Conservation (phyloP, 2,797 vertebrate genomes). For the Acestrorhynchus altus region DNA sequence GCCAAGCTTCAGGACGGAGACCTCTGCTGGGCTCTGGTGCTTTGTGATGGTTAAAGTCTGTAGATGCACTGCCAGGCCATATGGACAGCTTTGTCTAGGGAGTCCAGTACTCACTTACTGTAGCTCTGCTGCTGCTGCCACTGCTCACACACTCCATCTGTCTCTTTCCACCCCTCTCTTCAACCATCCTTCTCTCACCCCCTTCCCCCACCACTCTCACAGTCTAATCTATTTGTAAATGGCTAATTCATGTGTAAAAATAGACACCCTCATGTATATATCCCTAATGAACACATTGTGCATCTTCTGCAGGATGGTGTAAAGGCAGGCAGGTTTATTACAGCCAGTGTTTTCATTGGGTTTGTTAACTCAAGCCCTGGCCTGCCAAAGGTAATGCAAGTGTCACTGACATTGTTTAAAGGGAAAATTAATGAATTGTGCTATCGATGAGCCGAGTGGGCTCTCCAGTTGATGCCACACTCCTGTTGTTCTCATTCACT, state of each 20-base stretch:
- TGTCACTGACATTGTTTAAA: slow-evolving; percentile 52
- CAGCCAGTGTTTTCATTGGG: slow-evolving; percentile 39
- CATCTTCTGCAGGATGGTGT: slow-evolving; percentile 39
- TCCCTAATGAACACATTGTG: slow-evolving; percentile 47
- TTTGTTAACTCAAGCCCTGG: slow-evolving; percentile 45
- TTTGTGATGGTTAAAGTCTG: slow-evolving; percentile 41
- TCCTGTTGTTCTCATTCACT: slow-evolving; percentile 33
- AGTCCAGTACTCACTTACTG: slow-evolving; percentile 80
- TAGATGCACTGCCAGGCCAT: slow-evolving; percentile 76
- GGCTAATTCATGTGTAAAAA: slow-evolving; percentile 53
- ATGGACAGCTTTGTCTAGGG: slow-evolving; percentile 79
- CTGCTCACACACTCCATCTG: slow-evolving; percentile 68
- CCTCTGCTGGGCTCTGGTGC: slow-evolving; percentile 34
- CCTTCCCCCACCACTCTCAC: slow-evolving; percentile 40
- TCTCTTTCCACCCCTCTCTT: slow-evolving; percentile 56
- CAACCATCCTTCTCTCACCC: background rate
- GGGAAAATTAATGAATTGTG: slow-evolving; percentile 56
- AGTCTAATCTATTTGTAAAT: slow-evolving; percentile 49
- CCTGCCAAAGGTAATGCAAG: slow-evolving; percentile 34
- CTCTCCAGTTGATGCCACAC: slow-evolving; percentile 48
- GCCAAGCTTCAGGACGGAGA: slow-evolving; percentile 21
- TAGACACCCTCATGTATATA: slow-evolving; percentile 49
- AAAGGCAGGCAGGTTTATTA: slow-evolving; percentile 52
- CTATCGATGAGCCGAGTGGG: slow-evolving; percentile 58
- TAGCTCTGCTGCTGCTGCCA: slow-evolving; percentile 75